Evolutionary conservation across 2,888 invertebrate species (phyloP).

Genomic region (Chloroclystis v-ata): DNA sequence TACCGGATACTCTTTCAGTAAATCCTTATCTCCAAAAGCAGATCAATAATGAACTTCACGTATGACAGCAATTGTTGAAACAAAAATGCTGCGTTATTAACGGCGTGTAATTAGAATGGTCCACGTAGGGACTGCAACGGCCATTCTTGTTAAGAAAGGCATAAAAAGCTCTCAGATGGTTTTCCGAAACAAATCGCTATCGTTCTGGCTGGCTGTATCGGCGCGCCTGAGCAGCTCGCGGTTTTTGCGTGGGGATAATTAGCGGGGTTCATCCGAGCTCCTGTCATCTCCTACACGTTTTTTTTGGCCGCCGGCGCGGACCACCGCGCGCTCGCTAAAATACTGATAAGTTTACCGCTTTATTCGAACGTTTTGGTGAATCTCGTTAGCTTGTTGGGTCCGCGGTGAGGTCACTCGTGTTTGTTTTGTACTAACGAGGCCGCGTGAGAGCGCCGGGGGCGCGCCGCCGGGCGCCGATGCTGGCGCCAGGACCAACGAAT

Average conservation of each 20-base stretch:
- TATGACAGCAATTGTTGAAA: conserved; percentile 38
- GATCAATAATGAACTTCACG: conserved; percentile 53
- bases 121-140: conserved; percentile 43
- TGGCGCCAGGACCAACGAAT: conserved; percentile 68
- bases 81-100: conserved; percentile 60
- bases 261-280: conserved; percentile 62
- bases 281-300: conserved; percentile 76
- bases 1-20: conserved; percentile 29
- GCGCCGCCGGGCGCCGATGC: conserved; percentile 72
- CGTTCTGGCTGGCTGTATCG: conserved; percentile 53
- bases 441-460: conserved; percentile 67
- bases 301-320: conserved; percentile 59
- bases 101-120: conserved; percentile 57
- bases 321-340: conserved; percentile 66
- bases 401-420: conserved; percentile 75
- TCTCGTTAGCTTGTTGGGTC: conserved; percentile 71
- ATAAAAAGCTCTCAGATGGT: conserved; percentile 49
- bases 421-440: conserved; percentile 74
- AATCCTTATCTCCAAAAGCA: conserved; percentile 45
- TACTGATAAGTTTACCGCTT: conserved; percentile 76
- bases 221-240: conserved; percentile 51
- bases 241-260: conserved; percentile 66
- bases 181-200: conserved; percentile 54
- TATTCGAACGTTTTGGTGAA: conserved; percentile 72
- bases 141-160: conserved; percentile 49